Evolutionary conservation across 2,888 invertebrate genomes (phyloP), one percentile per base, ranked within the genome.

Genomic region (Hydrotaea cyrtoneurina): DNA sequence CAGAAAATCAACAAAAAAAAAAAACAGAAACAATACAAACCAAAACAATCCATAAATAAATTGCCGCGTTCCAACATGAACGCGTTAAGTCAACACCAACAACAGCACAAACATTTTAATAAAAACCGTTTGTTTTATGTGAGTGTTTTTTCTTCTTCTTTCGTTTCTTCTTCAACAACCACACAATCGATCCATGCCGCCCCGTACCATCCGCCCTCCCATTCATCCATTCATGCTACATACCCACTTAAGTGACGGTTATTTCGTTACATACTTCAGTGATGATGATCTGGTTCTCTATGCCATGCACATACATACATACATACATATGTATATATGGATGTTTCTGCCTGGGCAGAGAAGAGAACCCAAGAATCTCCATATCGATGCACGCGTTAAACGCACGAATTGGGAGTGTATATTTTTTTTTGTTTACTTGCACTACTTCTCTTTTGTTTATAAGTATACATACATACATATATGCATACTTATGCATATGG

Each of bases 41-140:
- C 59, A 59, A 50, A 59, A 23, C 59, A 59, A 64, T 23, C 10
- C 59, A 23, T 57, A 31, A 21, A 78, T 43, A 78, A 79, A 78
- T 79, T 75, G 21, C 77, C 76, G 74, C 74, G 74, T 71, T 78
- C 31, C 36, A 75, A 17, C 72, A 80, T 73, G 72, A 66, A 83
- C 53, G 66, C 73, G 36, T 73, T 77, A 80, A 74, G 71, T 74
- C 76, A 80, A 73, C 62, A 83, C 71, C 43, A 46, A 10, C 55
- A 15, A 11, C 21, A 55, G 3, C 50, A 55, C 5, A 55, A 55
- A 8, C 36, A 57, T 66, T 76, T 46, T 64, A 72, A 59, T 72
- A 64, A 83, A 59, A 59, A 83, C 83, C 62, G 74, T 80, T 59
- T 83, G 79, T 71, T 71, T 71, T 71, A n/a, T 43, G 15, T 69